Percentiles rank a stretch among this genome's conserved stretches.
Evolutionary conservation across 2,113 vertebrate genomes (phyloP).

Genomic region (Mesembrinibis cayennensis): DNA sequence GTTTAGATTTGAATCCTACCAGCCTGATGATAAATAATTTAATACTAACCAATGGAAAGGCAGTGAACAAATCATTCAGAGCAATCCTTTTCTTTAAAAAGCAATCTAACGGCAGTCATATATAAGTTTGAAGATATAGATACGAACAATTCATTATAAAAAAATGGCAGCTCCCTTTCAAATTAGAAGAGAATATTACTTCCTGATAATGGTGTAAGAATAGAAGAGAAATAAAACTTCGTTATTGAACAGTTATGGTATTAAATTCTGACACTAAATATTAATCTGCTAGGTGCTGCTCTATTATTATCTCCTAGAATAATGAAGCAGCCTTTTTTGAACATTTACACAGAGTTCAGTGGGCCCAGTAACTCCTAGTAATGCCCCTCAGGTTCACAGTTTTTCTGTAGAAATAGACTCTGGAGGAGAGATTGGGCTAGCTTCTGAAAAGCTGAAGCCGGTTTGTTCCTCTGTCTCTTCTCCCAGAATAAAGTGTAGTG

Average conservation of each 20-base stretch:
- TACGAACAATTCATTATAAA: slow-evolving; percentile 15
- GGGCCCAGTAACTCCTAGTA: neutral
- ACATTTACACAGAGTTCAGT: neutral
- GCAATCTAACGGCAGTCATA: neutral
- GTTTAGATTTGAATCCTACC: slow-evolving; percentile 39
- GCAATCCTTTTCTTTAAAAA: slow-evolving; percentile 35
- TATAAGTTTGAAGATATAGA: slow-evolving; percentile 35
- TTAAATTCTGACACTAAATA: slow-evolving; percentile 62
- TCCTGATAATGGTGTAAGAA: slow-evolving; percentile 33
- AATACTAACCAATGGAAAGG: slow-evolving; percentile 32
- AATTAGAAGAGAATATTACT: slow-evolving; percentile 44
- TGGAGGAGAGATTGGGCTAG: neutral
- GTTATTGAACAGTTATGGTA: slow-evolving; percentile 58
- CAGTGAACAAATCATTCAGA: slow-evolving; percentile 32
- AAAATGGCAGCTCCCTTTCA: slow-evolving; percentile 24
- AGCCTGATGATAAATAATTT: slow-evolving; percentile 51
- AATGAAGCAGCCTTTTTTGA: slow-evolving; percentile 12
- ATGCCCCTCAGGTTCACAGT: neutral
- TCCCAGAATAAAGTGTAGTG: neutral
- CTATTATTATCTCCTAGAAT: slow-evolving; percentile 27
- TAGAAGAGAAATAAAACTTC: slow-evolving; percentile 58
- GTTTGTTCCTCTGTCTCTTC: neutral
- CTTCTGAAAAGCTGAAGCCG: neutral
- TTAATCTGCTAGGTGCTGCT: slow-evolving; percentile 49
- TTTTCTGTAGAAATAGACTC: neutral